Evolutionary conservation across 2,797 vertebrate genomes (phyloP).

Genomic region (Champsocephalus gunnari): DNA sequence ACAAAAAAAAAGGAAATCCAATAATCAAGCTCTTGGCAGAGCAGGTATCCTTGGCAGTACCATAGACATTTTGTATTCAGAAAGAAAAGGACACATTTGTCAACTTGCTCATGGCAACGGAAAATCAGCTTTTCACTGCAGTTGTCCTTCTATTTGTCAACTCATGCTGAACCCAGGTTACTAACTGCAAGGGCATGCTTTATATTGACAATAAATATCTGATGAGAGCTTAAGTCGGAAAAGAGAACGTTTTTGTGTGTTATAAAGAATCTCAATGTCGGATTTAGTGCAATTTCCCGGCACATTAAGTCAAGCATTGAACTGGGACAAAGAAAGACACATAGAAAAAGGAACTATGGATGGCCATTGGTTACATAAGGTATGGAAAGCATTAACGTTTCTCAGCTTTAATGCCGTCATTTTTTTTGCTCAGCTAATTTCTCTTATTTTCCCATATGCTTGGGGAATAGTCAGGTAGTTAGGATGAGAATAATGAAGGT

Average conservation of each 20-base stretch:
- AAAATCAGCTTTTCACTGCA: neutral
- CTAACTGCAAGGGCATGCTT: neutral
- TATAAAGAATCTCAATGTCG: constrained; percentile 10
- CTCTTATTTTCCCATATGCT: constrained; percentile 23
- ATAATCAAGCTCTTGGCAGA: constrained; percentile 1
- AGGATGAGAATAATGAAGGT: constrained; percentile 40
- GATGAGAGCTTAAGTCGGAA: neutral
- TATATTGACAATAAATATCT: neutral
- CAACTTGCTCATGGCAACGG: neutral
- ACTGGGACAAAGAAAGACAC: constrained; percentile 9
- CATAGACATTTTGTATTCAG: neutral
- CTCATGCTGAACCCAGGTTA: neutral
- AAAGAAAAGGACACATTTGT: neutral
- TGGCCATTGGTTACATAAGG: neutral
- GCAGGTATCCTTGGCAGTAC: neutral
- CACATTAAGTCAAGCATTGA: constrained; percentile 22
- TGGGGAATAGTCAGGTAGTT: constrained; percentile 51
- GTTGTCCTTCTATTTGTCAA: neutral
- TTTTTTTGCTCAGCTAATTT: constrained; percentile 5
- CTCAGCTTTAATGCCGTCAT: neutral
- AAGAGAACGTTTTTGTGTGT: neutral
- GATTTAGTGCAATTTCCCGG: constrained; percentile 4
- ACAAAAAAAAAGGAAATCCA: neutral
- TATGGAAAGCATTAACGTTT: constrained; percentile 1
- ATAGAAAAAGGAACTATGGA: neutral